Conservation (phyloP, 2,888 invertebrate genomes). For the Psylliodes chrysocephalus region DNA sequence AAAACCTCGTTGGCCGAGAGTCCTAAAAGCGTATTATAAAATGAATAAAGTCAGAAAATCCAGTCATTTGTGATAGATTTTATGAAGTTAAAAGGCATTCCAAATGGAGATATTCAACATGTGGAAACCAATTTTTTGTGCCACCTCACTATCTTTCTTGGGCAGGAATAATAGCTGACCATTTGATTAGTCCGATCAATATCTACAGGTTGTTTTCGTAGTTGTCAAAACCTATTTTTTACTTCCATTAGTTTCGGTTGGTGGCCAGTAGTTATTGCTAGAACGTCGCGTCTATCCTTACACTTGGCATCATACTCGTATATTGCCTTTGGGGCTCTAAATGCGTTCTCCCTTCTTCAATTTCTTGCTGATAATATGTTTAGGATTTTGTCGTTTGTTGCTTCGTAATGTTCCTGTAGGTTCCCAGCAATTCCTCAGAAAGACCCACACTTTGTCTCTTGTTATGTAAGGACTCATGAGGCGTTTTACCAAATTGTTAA, state of each 20-base stretch:
- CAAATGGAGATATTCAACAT: constrained; percentile 9
- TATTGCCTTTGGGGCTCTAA: neutral
- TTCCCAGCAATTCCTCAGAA: too few species aligned
- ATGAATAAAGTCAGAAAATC: too few species aligned
- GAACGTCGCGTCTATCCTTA: neutral
- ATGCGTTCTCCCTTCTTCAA: too few species aligned
- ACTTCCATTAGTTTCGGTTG: neutral
- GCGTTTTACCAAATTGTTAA: too few species aligned
- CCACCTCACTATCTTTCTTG: constrained; percentile 7
- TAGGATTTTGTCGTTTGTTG: too few species aligned
- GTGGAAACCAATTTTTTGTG: constrained; percentile 8
- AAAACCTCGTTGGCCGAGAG: too few species aligned
- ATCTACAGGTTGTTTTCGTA: neutral
- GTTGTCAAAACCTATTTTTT: neutral
- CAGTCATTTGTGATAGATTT: too few species aligned
- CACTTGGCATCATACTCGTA: neutral
- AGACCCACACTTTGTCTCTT: too few species aligned
- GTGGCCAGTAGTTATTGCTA: neutral
- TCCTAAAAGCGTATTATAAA: too few species aligned
- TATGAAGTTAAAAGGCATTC: neutral
- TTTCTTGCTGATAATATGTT: too few species aligned
- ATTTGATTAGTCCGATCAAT: neutral
- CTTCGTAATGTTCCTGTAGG: too few species aligned
- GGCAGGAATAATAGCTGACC: constrained; percentile 6
- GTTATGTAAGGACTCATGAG: too few species aligned